Percentiles rank a stretch among this genome's conserved stretches.
phyloP scores from a whole-genome alignment of 2,888 invertebrate species.

The Amblyteles armatorius region DNA sequence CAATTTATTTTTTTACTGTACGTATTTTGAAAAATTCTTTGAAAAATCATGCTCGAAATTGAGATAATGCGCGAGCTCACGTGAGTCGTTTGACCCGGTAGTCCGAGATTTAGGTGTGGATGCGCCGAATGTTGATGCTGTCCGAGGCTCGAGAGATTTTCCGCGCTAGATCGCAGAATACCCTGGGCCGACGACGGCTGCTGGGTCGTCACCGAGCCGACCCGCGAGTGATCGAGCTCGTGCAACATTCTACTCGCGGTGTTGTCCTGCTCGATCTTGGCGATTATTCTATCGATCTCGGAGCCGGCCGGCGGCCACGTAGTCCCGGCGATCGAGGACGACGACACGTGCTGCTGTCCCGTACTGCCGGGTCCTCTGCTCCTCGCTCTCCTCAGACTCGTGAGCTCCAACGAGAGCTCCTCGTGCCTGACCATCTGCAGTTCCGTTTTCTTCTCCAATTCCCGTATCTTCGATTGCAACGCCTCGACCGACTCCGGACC shows the following conservation, averaged over 20 bases:
- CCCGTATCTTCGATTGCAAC: conserved; percentile 93
- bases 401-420: conserved; percentile 95
- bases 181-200: conserved; percentile 80
- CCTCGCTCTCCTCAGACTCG: conserved; percentile 88
- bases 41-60: neutral
- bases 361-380: conserved; percentile 81
- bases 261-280: conserved; percentile 94
- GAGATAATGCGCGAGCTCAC: conserved; percentile 71
- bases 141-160: conserved; percentile 81
- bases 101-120: conserved; percentile 82
- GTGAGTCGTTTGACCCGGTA: conserved; percentile 80
- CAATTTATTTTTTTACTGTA: neutral
- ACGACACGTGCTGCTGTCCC: conserved; percentile 80
- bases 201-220: conserved; percentile 86
- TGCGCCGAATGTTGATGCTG: conserved; percentile 81
- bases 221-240: conserved; percentile 94
- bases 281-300: conserved; percentile 97
- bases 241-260: conserved; percentile 89
- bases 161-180: conserved; percentile 82
- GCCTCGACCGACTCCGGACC: conserved; percentile 89
- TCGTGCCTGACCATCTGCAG: conserved; percentile 90
- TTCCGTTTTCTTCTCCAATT: conserved; percentile 95
- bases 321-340: conserved; percentile 83
- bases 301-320: conserved; percentile 87
- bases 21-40: neutral